phyloP scores from a whole-genome alignment of 2,113 vertebrate genomes.

The Hydropotes inermis region DNA sequence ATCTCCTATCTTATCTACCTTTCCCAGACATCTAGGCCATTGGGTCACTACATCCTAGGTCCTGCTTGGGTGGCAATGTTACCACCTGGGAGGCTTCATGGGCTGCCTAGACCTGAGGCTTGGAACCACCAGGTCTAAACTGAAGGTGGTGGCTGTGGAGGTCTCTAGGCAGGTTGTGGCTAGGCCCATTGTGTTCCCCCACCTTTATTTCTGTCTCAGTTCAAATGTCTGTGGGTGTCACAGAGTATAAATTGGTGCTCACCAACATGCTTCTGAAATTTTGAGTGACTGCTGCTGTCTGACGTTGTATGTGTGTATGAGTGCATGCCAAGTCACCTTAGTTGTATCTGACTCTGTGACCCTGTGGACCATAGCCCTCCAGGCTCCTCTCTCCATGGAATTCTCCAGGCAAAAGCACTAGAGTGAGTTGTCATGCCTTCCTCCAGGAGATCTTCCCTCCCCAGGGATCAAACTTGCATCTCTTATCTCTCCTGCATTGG shows the following conservation, averaged over 20 bases:
- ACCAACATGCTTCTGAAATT: neutral
- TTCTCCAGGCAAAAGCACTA: neutral
- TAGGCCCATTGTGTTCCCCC: neutral
- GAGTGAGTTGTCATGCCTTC: neutral
- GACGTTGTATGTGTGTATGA: neutral
- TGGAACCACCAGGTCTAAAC: neutral
- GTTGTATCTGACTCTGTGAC: fast-evolving
- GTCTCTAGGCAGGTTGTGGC: neutral
- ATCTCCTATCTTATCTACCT: neutral
- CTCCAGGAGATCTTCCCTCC: neutral
- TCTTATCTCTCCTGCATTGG: neutral
- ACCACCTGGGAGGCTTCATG: no score
- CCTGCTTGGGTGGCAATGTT: no score
- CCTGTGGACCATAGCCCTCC: neutral
- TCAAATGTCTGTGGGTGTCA: neutral
- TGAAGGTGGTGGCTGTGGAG: neutral
- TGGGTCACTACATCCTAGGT: neutral
- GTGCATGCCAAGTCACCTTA: neutral
- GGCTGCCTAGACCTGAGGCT: neutral
- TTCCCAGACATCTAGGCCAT: neutral
- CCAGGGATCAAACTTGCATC: neutral
- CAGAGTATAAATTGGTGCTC: neutral
- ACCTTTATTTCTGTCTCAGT: neutral
- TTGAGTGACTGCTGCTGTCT: neutral
- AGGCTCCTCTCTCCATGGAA: neutral